Evolutionary conservation across 2,797 vertebrate species (phyloP).

Genomic region (Huso huso): DNA sequence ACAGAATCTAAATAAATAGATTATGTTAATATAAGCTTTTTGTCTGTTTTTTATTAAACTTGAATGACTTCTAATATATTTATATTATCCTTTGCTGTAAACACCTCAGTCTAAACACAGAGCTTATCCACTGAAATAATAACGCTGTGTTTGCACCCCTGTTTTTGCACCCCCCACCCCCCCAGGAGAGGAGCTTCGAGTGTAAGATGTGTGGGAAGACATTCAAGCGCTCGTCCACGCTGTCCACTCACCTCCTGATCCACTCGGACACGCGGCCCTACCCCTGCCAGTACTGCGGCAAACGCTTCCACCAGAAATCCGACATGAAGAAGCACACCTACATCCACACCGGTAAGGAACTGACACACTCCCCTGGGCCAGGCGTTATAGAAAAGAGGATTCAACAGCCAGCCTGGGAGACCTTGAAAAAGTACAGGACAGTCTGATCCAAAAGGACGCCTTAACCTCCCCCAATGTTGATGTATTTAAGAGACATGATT

Average conservation of each 20-base stretch:
- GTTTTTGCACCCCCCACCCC: not conserved
- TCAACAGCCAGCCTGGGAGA: not conserved
- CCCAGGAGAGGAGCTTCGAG: constrained; percentile 89
- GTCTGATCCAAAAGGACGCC: too few relatives aligned
- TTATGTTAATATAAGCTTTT: too few relatives aligned
- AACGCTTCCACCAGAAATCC: constrained; percentile 97
- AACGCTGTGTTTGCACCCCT: not conserved
- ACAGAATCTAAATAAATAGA: too few relatives aligned
- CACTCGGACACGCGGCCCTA: constrained; percentile 96
- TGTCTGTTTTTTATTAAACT: too few relatives aligned
- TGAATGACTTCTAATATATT: too few relatives aligned
- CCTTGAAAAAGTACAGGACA: too few relatives aligned
- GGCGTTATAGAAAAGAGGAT: not conserved
- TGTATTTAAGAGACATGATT: too few relatives aligned
- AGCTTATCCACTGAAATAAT: not conserved
- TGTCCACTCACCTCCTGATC: constrained; percentile 96
- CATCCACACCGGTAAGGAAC: constrained; percentile 85
- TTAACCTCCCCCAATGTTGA: too few relatives aligned
- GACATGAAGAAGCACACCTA: constrained; percentile 99
- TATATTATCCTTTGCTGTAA: too few relatives aligned
- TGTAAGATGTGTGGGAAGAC: constrained; percentile 97
- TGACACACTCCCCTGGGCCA: not conserved
- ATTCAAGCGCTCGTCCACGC: constrained; percentile 93
- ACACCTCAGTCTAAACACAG: too few relatives aligned
- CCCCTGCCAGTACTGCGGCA: constrained; percentile 95